Percentiles rank a stretch among this genome's conserved stretches.
phyloP scores from a whole-genome alignment of 2,888 invertebrate species.

The Campaea margaritaria region DNA sequence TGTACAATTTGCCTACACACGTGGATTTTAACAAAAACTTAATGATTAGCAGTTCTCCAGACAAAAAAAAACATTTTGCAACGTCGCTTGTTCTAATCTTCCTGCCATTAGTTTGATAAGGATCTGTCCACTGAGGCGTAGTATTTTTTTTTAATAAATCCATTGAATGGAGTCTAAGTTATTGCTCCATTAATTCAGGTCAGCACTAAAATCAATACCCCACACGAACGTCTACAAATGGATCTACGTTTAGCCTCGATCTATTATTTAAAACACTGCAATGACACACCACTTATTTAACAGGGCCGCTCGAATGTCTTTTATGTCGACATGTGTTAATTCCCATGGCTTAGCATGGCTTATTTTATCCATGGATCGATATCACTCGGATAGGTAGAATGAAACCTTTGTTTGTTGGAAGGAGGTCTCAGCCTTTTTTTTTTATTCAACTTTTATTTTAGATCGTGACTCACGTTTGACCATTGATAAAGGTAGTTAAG shows the following conservation, averaged over 20 bases:
- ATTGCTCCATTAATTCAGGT: slow-evolving; percentile 11
- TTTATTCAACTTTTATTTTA: too few relatives aligned
- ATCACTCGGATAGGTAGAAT: slow-evolving; percentile 8
- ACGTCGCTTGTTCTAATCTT: too few relatives aligned
- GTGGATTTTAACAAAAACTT: too few relatives aligned
- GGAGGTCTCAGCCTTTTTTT: too few relatives aligned
- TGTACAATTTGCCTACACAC: background rate
- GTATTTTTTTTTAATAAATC: background rate
- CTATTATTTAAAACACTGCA: slow-evolving; percentile 28
- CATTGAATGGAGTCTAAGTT: background rate
- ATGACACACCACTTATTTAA: slow-evolving; percentile 23
- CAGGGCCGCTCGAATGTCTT: slow-evolving; percentile 10
- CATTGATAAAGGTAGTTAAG: too few relatives aligned
- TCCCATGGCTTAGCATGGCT: slow-evolving; percentile 21
- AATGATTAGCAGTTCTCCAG: too few relatives aligned
- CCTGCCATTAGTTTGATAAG: background rate
- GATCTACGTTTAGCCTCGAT: slow-evolving; percentile 20
- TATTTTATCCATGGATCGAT: slow-evolving; percentile 26
- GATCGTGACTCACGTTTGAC: too few relatives aligned
- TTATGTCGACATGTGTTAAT: slow-evolving; percentile 17
- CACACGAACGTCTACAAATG: slow-evolving; percentile 14
- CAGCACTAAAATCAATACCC: slow-evolving; percentile 20
- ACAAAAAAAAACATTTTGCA: too few relatives aligned
- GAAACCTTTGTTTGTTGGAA: background rate
- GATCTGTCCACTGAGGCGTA: background rate